These are phyloP conservation scores for Myoxocephalus aenaeus DNA, from an alignment of 2,797 vertebrate species.

Conservation along the genomic window DNA sequence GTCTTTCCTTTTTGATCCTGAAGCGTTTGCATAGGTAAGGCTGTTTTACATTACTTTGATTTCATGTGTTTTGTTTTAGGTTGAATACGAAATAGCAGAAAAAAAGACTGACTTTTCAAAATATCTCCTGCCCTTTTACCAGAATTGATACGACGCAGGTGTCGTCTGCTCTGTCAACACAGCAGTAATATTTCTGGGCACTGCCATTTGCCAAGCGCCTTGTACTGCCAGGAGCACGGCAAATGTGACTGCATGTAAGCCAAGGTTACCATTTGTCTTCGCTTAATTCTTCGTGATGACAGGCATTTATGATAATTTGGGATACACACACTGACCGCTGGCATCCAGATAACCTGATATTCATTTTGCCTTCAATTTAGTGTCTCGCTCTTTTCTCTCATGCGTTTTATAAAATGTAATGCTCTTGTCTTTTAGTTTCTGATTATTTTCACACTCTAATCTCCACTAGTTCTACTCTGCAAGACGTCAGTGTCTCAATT, in stretches of 20 bases:
- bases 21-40: conserved; percentile 47
- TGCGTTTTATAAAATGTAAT: not conserved
- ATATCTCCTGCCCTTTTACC: conserved; percentile 8
- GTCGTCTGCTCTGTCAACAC: conserved; percentile 57
- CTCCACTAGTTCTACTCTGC: not conserved
- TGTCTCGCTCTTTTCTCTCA: not conserved
- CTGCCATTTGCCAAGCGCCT: conserved; percentile 23
- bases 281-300: conserved; percentile 54
- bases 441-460: conserved; percentile 9
- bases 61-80: not conserved
- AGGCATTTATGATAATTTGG: conserved; percentile 57
- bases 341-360: conserved; percentile 17
- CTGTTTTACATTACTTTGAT: not conserved
- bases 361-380: conserved; percentile 13
- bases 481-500: not conserved
- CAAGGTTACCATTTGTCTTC: conserved; percentile 66
- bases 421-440: conserved; percentile 10
- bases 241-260: conserved; percentile 49
- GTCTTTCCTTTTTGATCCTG: not conserved
- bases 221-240: conserved; percentile 32
- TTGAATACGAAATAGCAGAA: not conserved
- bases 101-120: not conserved
- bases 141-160: conserved; percentile 45
- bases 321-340: conserved; percentile 29
- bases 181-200: conserved; percentile 53